Conservation (phyloP, 1,140 invertebrate genomes). For the Pseudomyrmex cubaensis region DNA sequence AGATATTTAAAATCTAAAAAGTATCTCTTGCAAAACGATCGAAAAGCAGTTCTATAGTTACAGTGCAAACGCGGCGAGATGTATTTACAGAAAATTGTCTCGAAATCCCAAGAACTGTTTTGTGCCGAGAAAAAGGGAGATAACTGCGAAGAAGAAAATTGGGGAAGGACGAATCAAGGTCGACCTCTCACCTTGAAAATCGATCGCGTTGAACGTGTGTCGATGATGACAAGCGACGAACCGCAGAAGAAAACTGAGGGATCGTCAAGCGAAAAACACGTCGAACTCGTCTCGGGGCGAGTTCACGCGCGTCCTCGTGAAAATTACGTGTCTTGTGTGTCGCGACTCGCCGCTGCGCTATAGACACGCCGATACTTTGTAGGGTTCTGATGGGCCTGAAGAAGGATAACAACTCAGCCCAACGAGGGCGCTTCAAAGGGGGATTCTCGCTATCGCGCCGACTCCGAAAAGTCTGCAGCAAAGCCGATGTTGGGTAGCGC, state of each 20-base stretch:
- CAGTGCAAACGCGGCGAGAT: too few relatives aligned
- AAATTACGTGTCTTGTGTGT: conserved; percentile 18
- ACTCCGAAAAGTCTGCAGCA: conserved; percentile 73
- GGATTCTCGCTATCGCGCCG: conserved; percentile 74
- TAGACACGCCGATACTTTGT: conserved; percentile 63
- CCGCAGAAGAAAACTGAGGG: not conserved
- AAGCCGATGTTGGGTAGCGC: conserved; percentile 59
- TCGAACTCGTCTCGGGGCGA: not conserved
- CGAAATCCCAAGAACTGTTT: not conserved
- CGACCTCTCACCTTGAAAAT: conserved; percentile 58
- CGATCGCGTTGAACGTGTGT: conserved; percentile 28
- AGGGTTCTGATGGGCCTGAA: conserved; percentile 69
- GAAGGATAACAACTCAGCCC: conserved; percentile 57
- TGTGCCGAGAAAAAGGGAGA: not conserved
- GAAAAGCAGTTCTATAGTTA: too few relatives aligned
- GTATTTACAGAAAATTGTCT: not conserved
- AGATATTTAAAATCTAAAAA: too few relatives aligned
- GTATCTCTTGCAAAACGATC: too few relatives aligned
- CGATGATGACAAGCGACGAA: not conserved
- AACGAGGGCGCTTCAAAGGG: conserved; percentile 76
- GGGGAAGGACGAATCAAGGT: conserved; percentile 40
- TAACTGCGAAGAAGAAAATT: not conserved
- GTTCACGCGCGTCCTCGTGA: not conserved
- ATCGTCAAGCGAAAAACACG: not conserved
- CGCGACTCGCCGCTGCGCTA: not conserved